These are phyloP conservation scores for Cryptotis parvus DNA, from an alignment of 2,113 vertebrate genomes.

Conservation along the genomic window DNA sequence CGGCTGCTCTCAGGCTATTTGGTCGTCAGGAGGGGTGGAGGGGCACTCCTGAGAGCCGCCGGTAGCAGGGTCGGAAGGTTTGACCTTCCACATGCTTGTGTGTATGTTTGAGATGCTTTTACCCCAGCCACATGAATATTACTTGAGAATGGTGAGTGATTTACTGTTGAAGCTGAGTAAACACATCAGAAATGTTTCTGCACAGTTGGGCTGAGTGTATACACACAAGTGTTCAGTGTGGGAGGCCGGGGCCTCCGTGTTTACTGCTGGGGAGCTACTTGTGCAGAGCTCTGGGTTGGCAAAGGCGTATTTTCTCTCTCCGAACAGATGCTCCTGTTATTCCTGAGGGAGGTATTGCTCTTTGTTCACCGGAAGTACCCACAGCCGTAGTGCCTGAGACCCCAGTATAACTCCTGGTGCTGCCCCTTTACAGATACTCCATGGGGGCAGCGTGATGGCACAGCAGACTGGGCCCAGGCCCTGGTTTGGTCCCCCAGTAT, in stretches of 20 bases:
- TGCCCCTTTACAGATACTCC: background rate
- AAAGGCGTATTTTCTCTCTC: background rate
- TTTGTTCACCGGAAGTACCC: background rate
- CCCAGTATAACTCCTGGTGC: no score
- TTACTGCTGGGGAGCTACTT: background rate
- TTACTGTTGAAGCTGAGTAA: constrained; percentile 31
- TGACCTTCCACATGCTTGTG: constrained; percentile 61
- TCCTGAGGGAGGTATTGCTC: background rate
- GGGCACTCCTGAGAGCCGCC: background rate
- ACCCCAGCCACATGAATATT: constrained; percentile 26
- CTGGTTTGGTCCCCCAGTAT: no score
- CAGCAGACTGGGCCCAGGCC: no score
- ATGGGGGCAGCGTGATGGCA: no score
- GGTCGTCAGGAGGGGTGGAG: constrained; percentile 31
- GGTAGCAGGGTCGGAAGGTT: constrained; percentile 10
- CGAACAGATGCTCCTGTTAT: background rate
- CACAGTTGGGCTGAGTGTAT: background rate
- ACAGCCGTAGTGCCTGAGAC: no score
- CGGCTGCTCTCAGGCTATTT: background rate
- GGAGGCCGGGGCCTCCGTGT: background rate
- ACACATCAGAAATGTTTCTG: background rate
- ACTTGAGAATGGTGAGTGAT: constrained; percentile 32
- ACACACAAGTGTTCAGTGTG: background rate
- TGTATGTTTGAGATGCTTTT: constrained; percentile 24
- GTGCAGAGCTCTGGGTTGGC: background rate